Evolutionary conservation across 2,797 vertebrate genomes (phyloP).

Genomic region (Clarias laeviceps): DNA sequence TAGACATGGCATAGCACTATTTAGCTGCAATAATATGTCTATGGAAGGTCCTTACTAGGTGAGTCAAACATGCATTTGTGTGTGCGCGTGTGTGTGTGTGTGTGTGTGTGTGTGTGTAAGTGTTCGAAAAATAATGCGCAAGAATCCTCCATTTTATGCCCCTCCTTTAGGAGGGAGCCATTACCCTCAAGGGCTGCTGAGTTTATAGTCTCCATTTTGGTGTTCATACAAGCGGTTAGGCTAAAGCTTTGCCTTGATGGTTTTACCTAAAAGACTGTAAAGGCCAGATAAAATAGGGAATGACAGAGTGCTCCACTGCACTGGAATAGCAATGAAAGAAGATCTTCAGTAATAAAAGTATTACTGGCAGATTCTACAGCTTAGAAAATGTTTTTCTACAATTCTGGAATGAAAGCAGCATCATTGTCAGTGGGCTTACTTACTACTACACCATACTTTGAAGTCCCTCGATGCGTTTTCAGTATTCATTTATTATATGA

Average conservation of each 20-base stretch:
- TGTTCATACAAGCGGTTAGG: constrained; percentile 66
- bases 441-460: neutral
- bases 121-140: constrained; percentile 46
- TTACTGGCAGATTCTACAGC: constrained; percentile 24
- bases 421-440: constrained; percentile 23
- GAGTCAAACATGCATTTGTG: constrained; percentile 67
- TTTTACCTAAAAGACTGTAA: constrained; percentile 64
- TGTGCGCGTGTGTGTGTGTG: neutral
- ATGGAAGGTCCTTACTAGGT: constrained; percentile 54
- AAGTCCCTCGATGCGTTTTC: neutral
- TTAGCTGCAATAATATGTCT: neutral
- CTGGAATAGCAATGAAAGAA: constrained; percentile 43
- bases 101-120: constrained; percentile 70
- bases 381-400: constrained; percentile 5
- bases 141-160: constrained; percentile 67
- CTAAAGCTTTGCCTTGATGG: constrained; percentile 61
- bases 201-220: constrained; percentile 65
- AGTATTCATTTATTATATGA: constrained; percentile 2
- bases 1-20: neutral
- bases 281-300: constrained; percentile 59
- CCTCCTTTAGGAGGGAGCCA: constrained; percentile 64
- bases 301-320: constrained; percentile 38
- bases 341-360: constrained; percentile 33
- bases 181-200: constrained; percentile 64
- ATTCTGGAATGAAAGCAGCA: neutral